These are phyloP conservation scores for Dryoscopus gambensis DNA, from an alignment of 2,113 vertebrate species.

Conservation along the genomic window DNA sequence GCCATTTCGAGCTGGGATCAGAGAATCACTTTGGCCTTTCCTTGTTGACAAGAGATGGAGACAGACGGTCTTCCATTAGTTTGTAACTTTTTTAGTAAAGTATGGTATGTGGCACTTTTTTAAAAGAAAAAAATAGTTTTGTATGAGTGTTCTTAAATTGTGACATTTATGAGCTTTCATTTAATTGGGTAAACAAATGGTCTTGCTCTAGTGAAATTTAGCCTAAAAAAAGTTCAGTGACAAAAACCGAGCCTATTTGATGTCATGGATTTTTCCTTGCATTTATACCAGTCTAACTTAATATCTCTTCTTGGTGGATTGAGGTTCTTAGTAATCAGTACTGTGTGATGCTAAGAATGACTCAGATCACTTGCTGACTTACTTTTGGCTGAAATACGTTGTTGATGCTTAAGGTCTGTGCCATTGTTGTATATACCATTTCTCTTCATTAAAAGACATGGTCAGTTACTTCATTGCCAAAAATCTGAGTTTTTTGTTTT, in stretches of 20 bases:
- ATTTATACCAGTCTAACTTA: slow-evolving; percentile 26
- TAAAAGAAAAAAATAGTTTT: slow-evolving; percentile 79
- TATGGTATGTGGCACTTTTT: slow-evolving; percentile 75
- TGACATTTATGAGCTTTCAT: slow-evolving; percentile 63
- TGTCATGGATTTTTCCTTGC: slow-evolving; percentile 22
- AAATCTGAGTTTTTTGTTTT: neutral
- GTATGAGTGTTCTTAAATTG: slow-evolving; percentile 73
- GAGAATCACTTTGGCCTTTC: slow-evolving; percentile 93
- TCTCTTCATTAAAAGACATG: neutral
- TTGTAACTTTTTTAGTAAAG: slow-evolving; percentile 60
- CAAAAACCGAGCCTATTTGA: slow-evolving; percentile 25
- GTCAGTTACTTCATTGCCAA: neutral
- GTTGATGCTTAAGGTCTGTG: slow-evolving; percentile 21
- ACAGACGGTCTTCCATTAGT: slow-evolving; percentile 91
- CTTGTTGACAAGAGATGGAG: slow-evolving; percentile 92
- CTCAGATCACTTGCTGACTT: slow-evolving; percentile 31
- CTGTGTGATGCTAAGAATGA: slow-evolving; percentile 33
- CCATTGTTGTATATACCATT: slow-evolving; percentile 46
- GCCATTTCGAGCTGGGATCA: slow-evolving; percentile 83
- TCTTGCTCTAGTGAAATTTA: slow-evolving; percentile 73
- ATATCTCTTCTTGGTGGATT: neutral
- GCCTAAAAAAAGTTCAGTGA: slow-evolving; percentile 28
- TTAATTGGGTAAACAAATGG: slow-evolving; percentile 69
- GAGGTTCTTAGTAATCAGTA: slow-evolving; percentile 19
- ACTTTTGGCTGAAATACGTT: slow-evolving; percentile 34